Percentiles rank a stretch among this genome's conserved stretches.
Conservation (phyloP, 2,797 vertebrate genomes). For the Menidia menidia region DNA sequence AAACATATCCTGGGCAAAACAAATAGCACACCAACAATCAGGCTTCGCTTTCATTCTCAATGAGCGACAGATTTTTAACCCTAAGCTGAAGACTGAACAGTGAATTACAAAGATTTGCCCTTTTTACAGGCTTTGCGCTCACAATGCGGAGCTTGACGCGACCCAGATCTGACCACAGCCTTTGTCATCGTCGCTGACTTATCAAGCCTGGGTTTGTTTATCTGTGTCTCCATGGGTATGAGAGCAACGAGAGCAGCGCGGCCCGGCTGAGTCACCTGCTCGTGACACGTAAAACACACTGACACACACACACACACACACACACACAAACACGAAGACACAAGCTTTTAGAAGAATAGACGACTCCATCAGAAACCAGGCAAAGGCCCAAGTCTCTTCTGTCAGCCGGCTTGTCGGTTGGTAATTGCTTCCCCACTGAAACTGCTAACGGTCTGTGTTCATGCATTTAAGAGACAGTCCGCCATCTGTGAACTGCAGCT, state of each 20-base stretch:
- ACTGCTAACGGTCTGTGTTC: slow-evolving; percentile 56
- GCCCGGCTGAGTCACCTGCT: slow-evolving; percentile 64
- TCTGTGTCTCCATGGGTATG: slow-evolving; percentile 9
- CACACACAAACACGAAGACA: slow-evolving; percentile 22
- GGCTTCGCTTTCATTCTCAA: slow-evolving; percentile 9
- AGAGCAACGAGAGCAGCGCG: slow-evolving; percentile 20
- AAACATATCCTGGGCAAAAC: slow-evolving; percentile 30
- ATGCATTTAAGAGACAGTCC: slow-evolving; percentile 71
- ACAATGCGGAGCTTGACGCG: slow-evolving; percentile 46
- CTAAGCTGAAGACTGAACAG: slow-evolving; percentile 9
- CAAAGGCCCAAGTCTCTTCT: slow-evolving; percentile 50
- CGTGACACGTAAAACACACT: slow-evolving; percentile 32
- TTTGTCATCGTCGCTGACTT: slow-evolving; percentile 43
- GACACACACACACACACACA: slow-evolving; percentile 8
- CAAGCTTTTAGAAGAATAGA: slow-evolving; percentile 21
- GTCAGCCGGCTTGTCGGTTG: slow-evolving; percentile 61
- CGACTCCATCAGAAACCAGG: slow-evolving; percentile 51
- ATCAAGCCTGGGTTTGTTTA: slow-evolving; percentile 29
- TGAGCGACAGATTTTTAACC: background rate
- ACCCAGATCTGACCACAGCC: slow-evolving; percentile 53
- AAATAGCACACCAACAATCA: slow-evolving; percentile 25
- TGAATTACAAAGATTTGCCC: background rate
- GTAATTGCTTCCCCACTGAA: slow-evolving; percentile 71
- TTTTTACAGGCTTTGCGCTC: slow-evolving; percentile 32
- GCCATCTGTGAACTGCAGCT: slow-evolving; percentile 71